Evolutionary conservation across 2,888 invertebrate genomes (phyloP).

Genomic region (Eilema sororculum): DNA sequence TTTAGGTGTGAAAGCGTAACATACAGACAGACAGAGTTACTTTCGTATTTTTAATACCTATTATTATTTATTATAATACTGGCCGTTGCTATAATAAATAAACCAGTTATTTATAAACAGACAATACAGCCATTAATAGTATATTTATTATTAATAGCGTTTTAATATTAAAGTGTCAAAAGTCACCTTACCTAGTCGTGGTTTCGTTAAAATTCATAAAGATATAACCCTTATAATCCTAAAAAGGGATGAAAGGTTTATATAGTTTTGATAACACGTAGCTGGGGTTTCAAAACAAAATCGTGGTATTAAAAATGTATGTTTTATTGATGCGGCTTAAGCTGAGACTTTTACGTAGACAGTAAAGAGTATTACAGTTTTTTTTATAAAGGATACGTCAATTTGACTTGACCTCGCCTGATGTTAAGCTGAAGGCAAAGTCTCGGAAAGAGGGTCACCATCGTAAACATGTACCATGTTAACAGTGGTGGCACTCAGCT

Average conservation of each 20-base stretch:
- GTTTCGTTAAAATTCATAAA: slow-evolving; percentile 6
- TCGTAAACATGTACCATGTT: no score
- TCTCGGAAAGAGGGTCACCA: no score
- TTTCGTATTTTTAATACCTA: no score
- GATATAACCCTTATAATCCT: slow-evolving; percentile 15
- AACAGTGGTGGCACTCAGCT: no score
- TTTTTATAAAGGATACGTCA: no score
- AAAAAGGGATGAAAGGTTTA: neutral
- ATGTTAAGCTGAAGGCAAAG: no score
- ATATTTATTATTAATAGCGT: neutral
- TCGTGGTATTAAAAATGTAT: neutral
- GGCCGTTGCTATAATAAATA: no score
- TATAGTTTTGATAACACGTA: neutral
- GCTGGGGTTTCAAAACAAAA: neutral
- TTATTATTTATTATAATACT: no score
- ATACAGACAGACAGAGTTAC: no score
- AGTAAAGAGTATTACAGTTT: neutral
- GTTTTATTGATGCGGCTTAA: neutral
- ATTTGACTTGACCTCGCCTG: no score
- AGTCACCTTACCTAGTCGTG: neutral
- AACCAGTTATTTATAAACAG: neutral
- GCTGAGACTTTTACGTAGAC: neutral
- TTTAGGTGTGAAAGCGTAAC: no score
- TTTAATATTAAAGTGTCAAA: neutral
- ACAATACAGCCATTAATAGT: neutral